Conservation (phyloP, 2,888 invertebrate genomes). For the Agrypnus murinus region DNA sequence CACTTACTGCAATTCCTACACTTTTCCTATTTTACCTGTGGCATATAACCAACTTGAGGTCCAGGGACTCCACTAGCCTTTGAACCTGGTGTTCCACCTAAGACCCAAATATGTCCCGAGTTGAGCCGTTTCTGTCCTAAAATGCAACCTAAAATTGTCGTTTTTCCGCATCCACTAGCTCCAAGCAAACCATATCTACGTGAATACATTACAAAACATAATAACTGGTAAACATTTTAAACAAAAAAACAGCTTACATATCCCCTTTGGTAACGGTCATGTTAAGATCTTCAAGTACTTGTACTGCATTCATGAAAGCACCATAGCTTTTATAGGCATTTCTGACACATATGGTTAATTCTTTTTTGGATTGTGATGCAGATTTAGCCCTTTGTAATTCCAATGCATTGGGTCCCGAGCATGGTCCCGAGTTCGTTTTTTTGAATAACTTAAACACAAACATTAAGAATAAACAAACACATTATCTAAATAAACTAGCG, state of each 20-base stretch:
- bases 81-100: constrained; percentile 88
- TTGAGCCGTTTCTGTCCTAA: constrained; percentile 88
- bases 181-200: constrained; percentile 91
- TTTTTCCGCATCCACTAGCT: constrained; percentile 96
- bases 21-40: no score
- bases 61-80: constrained; percentile 91
- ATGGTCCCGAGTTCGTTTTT: neutral
- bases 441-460: neutral
- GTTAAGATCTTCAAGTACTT: constrained; percentile 89
- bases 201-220: neutral
- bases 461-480: no score
- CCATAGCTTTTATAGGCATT: constrained; percentile 91
- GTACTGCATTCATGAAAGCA: constrained; percentile 82
- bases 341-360: constrained; percentile 89
- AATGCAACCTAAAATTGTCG: constrained; percentile 89
- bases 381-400: neutral
- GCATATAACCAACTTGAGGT: constrained; percentile 91
- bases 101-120: constrained; percentile 88
- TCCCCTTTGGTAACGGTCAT: constrained; percentile 94
- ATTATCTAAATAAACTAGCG: no score
- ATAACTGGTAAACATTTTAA: neutral
- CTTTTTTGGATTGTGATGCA: constrained; percentile 73
- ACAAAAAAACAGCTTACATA: constrained; percentile 48
- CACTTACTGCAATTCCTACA: no score
- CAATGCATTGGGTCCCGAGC: neutral